These are phyloP conservation scores for Rhabdophis nuchalis DNA, from an alignment of 2,797 vertebrate genomes.

Conservation along the genomic window DNA sequence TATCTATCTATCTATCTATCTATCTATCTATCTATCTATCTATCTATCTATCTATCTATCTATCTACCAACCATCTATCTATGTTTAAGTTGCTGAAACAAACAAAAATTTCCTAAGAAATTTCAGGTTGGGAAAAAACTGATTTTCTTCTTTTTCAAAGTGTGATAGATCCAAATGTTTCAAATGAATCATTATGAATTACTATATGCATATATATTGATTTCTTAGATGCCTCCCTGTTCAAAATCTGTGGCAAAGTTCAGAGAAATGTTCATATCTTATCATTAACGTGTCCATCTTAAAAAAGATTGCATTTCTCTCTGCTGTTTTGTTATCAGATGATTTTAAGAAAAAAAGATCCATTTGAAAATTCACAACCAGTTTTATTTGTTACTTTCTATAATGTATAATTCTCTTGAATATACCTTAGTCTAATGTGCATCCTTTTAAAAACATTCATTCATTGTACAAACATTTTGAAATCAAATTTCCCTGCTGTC, in stretches of 20 bases:
- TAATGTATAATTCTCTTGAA: not conserved
- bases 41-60: no score
- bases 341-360: not conserved
- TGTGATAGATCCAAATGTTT: not conserved
- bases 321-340: not conserved
- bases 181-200: not conserved
- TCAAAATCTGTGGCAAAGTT: not conserved
- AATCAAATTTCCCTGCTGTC: not conserved
- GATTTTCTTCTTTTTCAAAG: not conserved
- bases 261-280: not conserved
- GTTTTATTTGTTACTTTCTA: not conserved
- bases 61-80: no score
- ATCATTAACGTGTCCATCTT: not conserved
- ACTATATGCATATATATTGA: not conserved
- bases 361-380: not conserved
- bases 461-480: not conserved
- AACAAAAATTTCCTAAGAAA: not conserved
- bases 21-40: no score
- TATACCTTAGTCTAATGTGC: not conserved
- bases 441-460: not conserved
- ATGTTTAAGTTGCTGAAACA: not conserved
- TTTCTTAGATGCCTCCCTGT: not conserved
- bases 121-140: not conserved
- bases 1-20: no score
- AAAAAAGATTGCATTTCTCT: not conserved